phyloP scores from a whole-genome alignment of 2,888 invertebrate species.

The Prosapia bicincta region DNA sequence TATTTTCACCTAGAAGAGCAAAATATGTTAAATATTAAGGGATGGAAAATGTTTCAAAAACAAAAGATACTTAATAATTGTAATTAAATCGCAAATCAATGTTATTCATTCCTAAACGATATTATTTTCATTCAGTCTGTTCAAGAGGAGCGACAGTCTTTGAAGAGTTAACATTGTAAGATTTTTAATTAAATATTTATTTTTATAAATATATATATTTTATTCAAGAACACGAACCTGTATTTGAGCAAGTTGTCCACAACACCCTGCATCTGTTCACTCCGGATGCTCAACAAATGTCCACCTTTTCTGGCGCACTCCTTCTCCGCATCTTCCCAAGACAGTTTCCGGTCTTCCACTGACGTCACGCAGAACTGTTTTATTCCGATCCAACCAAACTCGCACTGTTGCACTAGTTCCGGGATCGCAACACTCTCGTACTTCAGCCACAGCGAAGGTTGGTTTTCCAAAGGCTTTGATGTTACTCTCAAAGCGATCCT shows the following conservation, averaged over 20 bases:
- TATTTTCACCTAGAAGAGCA: too few relatives aligned
- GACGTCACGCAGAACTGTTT: constrained; percentile 64
- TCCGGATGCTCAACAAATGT: constrained; percentile 64
- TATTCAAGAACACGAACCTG: constrained; percentile 56
- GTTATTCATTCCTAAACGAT: too few relatives aligned
- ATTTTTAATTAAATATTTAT: too few relatives aligned
- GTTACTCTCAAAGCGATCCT: constrained; percentile 26
- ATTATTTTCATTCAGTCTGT: too few relatives aligned
- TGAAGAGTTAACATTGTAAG: too few relatives aligned
- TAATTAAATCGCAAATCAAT: too few relatives aligned
- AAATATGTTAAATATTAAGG: too few relatives aligned
- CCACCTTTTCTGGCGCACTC: constrained; percentile 59
- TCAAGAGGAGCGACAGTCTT: too few relatives aligned
- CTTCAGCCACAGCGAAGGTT: constrained; percentile 23
- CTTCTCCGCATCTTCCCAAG: constrained; percentile 66
- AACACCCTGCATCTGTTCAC: constrained; percentile 59
- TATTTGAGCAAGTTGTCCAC: constrained; percentile 61
- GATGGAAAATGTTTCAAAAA: too few relatives aligned
- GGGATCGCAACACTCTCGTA: constrained; percentile 51
- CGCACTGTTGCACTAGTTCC: constrained; percentile 61
- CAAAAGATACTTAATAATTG: too few relatives aligned
- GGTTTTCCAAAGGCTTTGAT: constrained; percentile 5
- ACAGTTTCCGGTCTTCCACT: constrained; percentile 53
- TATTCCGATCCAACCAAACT: constrained; percentile 62
- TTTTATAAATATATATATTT: too few relatives aligned